Evolutionary conservation across 37 sponge, comb jelly and placozoan genomes (phyloP), one percentile per base, ranked within the genome.

Genomic region (Tethya wilhelma): DNA sequence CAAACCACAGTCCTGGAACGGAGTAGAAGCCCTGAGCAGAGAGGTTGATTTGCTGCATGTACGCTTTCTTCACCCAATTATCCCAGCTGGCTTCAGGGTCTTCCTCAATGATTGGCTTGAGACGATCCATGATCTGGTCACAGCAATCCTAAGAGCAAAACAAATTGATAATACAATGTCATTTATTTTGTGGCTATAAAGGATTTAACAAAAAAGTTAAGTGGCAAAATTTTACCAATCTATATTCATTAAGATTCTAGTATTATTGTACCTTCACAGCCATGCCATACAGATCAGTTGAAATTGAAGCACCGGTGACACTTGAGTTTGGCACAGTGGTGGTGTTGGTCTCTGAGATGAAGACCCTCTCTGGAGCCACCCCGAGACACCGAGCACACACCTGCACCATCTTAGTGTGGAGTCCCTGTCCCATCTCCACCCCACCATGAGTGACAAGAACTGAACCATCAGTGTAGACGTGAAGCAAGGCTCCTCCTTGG

Each of bases 391-490:
- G 73, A 17, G 93, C 59, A 79, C 93, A 92, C 58, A 95, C 90
- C 71, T 89, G 92, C 20, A 89, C 67, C 90, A 95, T 89, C 77
- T 95, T 95, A 44, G 96, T 95, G 80, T 95, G 87, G n/a, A 95
- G 64, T 0, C 96, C 96, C 66, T 96, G 96, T 34, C 96, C 96
- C 90, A 96, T 96, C 71, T 96, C 96, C 49, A 82, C 66, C 19
- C 96, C 96, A 33, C 96, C 96, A 70, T 96, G 96, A 31, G 88
- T 80, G 41, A 96, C 38, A 26, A 92, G 77, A 3, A 96, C 88
- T 53, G 87, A 81, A 26, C 96, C 96, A 69, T 96, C 96, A 33
- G 74, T 90, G 65, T 89, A 86, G 30, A 92, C 79, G 40, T 82
- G 86, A 9, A 96, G 86, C 42, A 96, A 71, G 22, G 96, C 93